Evolutionary conservation across 2,797 vertebrate species (phyloP).

Genomic region (Carduelis carduelis): DNA sequence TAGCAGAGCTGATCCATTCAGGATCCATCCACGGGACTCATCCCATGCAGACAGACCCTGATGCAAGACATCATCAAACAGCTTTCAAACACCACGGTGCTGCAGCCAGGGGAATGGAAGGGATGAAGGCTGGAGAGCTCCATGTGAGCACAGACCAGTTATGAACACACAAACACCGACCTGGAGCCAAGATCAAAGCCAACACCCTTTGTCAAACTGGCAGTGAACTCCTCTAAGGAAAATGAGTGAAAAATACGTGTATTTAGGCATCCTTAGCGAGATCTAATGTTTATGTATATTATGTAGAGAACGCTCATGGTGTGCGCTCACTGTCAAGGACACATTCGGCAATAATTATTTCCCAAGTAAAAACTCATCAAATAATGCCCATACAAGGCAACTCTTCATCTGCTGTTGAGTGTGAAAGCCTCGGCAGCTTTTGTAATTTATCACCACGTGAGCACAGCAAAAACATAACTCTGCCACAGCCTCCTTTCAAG

Average conservation of each 20-base stretch:
- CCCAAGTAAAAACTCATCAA: constrained; percentile 24
- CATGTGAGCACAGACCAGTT: accelerated
- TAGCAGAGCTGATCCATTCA: not conserved
- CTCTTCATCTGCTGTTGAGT: constrained; percentile 7
- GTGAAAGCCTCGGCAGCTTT: constrained; percentile 5
- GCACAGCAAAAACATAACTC: constrained; percentile 5
- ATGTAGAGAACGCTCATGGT: not conserved
- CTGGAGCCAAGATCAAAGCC: not conserved
- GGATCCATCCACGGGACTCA: not conserved
- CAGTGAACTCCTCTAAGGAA: not conserved
- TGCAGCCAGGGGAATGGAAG: not conserved
- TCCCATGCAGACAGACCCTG: not conserved
- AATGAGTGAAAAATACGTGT: not conserved
- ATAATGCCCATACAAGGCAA: constrained; percentile 38
- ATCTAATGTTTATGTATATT: not conserved
- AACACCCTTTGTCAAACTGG: accelerated
- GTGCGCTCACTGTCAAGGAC: not conserved
- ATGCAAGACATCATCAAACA: accelerated
- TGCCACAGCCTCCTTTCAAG: constrained; percentile 38
- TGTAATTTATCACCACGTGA: constrained; percentile 34
- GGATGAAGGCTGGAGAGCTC: not conserved
- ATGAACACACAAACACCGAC: accelerated
- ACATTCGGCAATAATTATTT: constrained; percentile 16
- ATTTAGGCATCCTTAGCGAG: not conserved
- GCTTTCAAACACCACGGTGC: not conserved